Conservation (phyloP, 2,888 invertebrate species). For the Tenthredo distinguenda region DNA sequence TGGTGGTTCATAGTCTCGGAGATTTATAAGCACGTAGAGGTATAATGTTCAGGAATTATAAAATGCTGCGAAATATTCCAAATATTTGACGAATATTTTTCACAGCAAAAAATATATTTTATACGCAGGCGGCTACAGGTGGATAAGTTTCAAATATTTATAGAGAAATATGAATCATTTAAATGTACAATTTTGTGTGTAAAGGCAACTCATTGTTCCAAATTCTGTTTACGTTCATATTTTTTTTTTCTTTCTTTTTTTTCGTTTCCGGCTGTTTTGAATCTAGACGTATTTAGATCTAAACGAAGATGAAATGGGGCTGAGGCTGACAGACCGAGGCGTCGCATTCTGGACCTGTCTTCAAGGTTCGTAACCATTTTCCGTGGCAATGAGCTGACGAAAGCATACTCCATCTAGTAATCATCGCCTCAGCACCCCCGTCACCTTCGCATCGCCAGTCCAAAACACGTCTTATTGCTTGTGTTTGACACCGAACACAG, state of each 20-base stretch:
- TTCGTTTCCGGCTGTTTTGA: neutral
- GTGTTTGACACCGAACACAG: constrained; percentile 90
- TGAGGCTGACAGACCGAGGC: constrained; percentile 68
- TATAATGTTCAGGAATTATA: neutral
- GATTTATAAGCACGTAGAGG: neutral
- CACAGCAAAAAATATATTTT: neutral
- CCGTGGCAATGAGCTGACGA: constrained; percentile 94
- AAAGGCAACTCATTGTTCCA: constrained; percentile 40
- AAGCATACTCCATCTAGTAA: constrained; percentile 91
- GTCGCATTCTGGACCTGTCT: constrained; percentile 71
- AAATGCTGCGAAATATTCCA: neutral
- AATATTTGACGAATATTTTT: neutral
- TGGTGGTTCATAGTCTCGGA: neutral
- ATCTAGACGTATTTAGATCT: constrained; percentile 51
- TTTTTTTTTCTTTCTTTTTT: neutral
- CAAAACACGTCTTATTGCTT: constrained; percentile 87
- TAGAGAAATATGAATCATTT: constrained; percentile 2
- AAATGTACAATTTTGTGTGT: constrained; percentile 9
- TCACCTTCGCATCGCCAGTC: constrained; percentile 93
- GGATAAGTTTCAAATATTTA: neutral
- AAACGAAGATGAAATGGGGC: constrained; percentile 72
- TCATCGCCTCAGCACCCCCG: constrained; percentile 80
- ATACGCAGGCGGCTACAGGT: neutral
- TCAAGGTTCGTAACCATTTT: constrained; percentile 87
- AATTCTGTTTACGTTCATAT: neutral